A percentile compares a stretch with the other conserved stretches of the same genome.
Evolutionary conservation across 37 sponge, comb jelly and placozoan species (phyloP).

Genomic region (Diacarnus erythraeanus): DNA sequence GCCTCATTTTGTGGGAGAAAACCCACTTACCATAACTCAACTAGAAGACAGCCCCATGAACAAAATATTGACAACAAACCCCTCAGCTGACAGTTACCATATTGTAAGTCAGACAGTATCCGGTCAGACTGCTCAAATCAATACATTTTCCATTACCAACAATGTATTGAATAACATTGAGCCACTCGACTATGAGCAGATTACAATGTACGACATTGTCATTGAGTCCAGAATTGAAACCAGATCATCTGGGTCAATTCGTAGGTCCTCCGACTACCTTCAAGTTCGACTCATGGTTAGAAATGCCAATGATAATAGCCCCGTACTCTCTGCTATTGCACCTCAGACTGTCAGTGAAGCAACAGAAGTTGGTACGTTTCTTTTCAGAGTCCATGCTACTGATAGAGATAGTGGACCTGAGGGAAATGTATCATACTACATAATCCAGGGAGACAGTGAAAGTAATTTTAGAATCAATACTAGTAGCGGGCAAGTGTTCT

Average conservation of each 20-base stretch:
- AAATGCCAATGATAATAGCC: slow-evolving; percentile 46
- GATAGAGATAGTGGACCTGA: slow-evolving; percentile 59
- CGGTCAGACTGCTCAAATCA: slow-evolving; percentile 2
- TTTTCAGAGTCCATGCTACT: slow-evolving; percentile 36
- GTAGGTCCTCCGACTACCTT: slow-evolving; percentile 31
- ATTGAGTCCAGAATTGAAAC: slow-evolving; percentile 28
- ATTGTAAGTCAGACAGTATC: slow-evolving; percentile 10
- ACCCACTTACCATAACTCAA: background rate
- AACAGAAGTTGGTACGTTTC: background rate
- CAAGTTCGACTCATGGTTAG: slow-evolving; percentile 29
- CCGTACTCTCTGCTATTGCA: slow-evolving; percentile 9
- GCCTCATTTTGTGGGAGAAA: background rate
- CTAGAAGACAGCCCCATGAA: background rate
- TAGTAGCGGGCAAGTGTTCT: slow-evolving; percentile 37
- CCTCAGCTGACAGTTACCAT: slow-evolving; percentile 22
- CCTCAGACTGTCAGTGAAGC: slow-evolving; percentile 11
- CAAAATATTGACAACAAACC: background rate
- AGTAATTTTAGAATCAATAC: slow-evolving; percentile 31
- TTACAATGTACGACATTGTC: slow-evolving; percentile 28
- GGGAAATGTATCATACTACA: slow-evolving; percentile 39
- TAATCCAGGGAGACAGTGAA: slow-evolving; percentile 23
- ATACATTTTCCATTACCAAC: background rate
- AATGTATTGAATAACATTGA: slow-evolving; percentile 3
- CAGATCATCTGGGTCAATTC: background rate
- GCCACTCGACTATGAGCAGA: slow-evolving; percentile 43